Evolutionary conservation across 2,797 vertebrate genomes (phyloP).

Genomic region (Spondyliosoma cantharus): DNA sequence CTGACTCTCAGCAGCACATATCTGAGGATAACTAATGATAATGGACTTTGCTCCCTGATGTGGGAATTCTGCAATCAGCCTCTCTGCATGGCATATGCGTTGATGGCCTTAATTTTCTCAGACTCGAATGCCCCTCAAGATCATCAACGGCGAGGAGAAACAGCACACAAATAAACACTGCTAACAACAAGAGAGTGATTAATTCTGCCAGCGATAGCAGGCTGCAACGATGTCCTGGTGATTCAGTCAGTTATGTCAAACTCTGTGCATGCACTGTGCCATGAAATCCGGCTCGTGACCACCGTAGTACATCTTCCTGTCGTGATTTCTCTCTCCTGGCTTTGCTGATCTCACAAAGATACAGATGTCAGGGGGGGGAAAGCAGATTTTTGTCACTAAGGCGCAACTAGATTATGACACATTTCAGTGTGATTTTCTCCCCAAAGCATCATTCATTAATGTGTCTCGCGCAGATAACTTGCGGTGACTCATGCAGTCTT

Average conservation of each 20-base stretch:
- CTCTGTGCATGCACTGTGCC: neutral
- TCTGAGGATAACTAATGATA: conserved; percentile 79
- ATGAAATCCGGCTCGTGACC: conserved; percentile 16
- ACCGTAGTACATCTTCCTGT: neutral
- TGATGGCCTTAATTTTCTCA: conserved; percentile 78
- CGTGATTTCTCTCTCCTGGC: neutral
- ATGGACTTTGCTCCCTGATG: conserved; percentile 79
- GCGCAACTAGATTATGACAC: conserved; percentile 31
- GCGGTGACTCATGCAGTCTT: conserved; percentile 37
- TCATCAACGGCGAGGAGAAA: conserved; percentile 63
- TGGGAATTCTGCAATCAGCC: conserved; percentile 80
- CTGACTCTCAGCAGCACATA: conserved; percentile 65
- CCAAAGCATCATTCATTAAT: conserved; percentile 33
- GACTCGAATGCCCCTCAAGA: conserved; percentile 71
- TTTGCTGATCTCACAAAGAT: conserved; percentile 14
- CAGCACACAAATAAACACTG: conserved; percentile 62
- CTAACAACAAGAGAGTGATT: conserved; percentile 55
- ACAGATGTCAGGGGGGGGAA: neutral
- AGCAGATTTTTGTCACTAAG: conserved; percentile 16
- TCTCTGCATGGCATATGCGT: conserved; percentile 66
- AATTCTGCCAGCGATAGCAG: conserved; percentile 31
- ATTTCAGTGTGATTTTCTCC: conserved; percentile 34
- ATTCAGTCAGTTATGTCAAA: conserved; percentile 24
- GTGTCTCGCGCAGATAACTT: conserved; percentile 14
- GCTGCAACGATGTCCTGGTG: conserved; percentile 8